phyloP scores from a whole-genome alignment of 2,888 invertebrate species.

The Epsilonema sp. region DNA sequence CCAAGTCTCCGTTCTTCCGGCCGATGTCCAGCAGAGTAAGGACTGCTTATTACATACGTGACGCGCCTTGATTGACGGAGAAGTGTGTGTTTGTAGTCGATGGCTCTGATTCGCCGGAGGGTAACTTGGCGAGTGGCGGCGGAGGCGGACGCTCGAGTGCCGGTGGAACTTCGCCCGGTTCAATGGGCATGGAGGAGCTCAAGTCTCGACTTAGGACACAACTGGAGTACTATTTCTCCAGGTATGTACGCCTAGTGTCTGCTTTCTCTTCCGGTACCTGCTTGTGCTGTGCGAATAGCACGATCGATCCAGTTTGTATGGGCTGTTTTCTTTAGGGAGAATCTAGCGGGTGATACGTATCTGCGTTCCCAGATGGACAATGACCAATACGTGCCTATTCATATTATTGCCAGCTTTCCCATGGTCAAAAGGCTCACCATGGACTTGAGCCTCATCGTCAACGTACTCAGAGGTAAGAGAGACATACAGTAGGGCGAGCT shows the following conservation, averaged over 20 bases:
- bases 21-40: too few relatives aligned
- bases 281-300: not conserved
- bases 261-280: not conserved
- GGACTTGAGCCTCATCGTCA: slow-evolving; percentile 60
- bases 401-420: slow-evolving; percentile 70
- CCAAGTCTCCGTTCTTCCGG: too few relatives aligned
- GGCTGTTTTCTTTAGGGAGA: slow-evolving; percentile 53
- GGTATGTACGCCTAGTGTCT: slow-evolving; percentile 37
- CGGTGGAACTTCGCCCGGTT: too few relatives aligned
- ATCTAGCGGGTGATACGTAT: slow-evolving; percentile 67
- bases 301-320: not conserved
- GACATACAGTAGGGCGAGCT: too few relatives aligned
- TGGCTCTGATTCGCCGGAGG: too few relatives aligned
- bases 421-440: slow-evolving; percentile 63
- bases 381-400: slow-evolving; percentile 74
- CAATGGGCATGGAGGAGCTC: slow-evolving; percentile 43
- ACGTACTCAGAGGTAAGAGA: slow-evolving; percentile 47
- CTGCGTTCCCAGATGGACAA: slow-evolving; percentile 77
- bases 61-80: too few relatives aligned
- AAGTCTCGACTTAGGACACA: slow-evolving; percentile 57
- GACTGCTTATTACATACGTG: too few relatives aligned
- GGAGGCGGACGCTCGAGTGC: too few relatives aligned
- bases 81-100: too few relatives aligned
- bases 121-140: too few relatives aligned
- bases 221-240: slow-evolving; percentile 70